These are phyloP conservation scores for Andrena chrysosceles DNA, from an alignment of 2,888 invertebrate species.

Conservation along the genomic window DNA sequence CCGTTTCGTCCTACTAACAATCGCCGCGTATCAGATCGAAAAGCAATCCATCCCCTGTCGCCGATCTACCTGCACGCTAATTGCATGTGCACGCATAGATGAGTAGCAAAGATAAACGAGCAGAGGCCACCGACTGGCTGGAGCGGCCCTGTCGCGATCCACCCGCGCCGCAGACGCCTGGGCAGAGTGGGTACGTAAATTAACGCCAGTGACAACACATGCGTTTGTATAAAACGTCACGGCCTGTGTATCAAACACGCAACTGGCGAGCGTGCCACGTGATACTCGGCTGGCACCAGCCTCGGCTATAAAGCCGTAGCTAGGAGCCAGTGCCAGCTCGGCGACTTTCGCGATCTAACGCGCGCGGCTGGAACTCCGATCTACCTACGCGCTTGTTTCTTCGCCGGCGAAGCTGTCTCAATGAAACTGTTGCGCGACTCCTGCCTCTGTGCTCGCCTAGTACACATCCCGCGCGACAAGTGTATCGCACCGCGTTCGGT, in stretches of 20 bases:
- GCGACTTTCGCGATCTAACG: conserved; percentile 63
- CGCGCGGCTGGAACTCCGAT: conserved; percentile 36
- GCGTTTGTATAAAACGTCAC: conserved; percentile 45
- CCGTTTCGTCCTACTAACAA: conserved; percentile 12
- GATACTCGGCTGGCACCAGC: conserved; percentile 43
- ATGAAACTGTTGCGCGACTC: conserved; percentile 52
- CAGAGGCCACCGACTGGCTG: conserved; percentile 1
- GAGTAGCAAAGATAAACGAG: neutral
- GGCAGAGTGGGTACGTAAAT: conserved; percentile 29
- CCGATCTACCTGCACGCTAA: conserved; percentile 35
- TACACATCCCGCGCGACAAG: neutral
- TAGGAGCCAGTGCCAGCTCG: conserved; percentile 56
- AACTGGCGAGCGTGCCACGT: conserved; percentile 54
- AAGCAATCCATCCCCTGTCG: conserved; percentile 3
- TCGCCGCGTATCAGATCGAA: neutral
- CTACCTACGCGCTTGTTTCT: conserved; percentile 12
- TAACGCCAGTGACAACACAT: conserved; percentile 24
- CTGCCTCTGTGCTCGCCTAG: neutral
- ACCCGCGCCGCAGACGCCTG: neutral
- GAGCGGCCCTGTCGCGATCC: neutral
- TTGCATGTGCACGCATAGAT: conserved; percentile 34
- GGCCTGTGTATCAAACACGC: conserved; percentile 51
- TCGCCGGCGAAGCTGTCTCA: conserved; percentile 10
- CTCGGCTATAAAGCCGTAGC: conserved; percentile 37
- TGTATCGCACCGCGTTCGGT: neutral